A percentile compares a stretch with the other conserved stretches of the same genome.
Conservation (phyloP, 2,797 vertebrate species). For the Siniperca undulata region DNA sequence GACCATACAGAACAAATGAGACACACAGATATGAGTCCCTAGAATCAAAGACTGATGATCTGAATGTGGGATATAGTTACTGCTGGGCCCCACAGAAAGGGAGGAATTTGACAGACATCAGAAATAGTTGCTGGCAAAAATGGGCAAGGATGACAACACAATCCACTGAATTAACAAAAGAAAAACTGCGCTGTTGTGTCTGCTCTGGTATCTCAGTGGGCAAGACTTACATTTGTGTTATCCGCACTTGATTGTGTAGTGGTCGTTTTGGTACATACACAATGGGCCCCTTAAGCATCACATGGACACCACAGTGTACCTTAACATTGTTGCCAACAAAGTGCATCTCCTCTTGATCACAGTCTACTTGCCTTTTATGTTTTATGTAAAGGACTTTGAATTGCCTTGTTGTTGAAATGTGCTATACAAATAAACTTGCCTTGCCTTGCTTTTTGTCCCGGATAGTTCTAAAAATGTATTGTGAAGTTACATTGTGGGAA, state of each 20-base stretch:
- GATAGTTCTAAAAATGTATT: not conserved
- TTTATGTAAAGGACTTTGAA: too few species aligned
- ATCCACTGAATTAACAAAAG: not conserved
- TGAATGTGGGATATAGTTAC: not conserved
- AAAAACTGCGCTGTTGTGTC: not conserved
- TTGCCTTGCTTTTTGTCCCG: not conserved
- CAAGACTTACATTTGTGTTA: not conserved
- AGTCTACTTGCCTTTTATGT: not conserved
- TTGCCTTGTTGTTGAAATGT: too few species aligned
- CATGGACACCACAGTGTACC: not conserved
- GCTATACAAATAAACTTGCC: too few species aligned
- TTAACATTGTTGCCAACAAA: not conserved
- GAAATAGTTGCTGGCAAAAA: not conserved
- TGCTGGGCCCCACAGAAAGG: not conserved
- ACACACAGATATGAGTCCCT: not conserved
- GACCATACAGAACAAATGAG: not conserved
- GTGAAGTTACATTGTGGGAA: not conserved
- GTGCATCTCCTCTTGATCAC: not conserved
- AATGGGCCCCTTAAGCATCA: not conserved
- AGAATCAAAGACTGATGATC: conserved; percentile 2
- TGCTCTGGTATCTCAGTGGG: not conserved
- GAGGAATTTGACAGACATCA: not conserved
- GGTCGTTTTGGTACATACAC: not conserved
- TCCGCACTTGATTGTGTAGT: not conserved
- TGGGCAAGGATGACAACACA: not conserved